Percentiles rank a stretch among this genome's conserved stretches.
phyloP scores from a whole-genome alignment of 2,113 vertebrate species.

The Tenebrosternarchus preto region DNA sequence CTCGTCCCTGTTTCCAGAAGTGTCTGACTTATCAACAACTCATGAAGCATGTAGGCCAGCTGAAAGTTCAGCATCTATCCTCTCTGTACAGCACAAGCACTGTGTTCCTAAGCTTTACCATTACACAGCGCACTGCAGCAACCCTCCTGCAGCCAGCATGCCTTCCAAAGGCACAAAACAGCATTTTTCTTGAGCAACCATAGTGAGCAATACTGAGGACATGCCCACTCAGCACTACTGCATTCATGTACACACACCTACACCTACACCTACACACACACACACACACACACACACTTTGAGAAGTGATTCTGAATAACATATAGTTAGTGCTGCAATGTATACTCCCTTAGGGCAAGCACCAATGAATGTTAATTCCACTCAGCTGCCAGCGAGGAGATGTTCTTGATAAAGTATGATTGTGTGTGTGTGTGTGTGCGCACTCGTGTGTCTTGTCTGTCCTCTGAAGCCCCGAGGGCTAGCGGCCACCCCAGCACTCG shows the following conservation, averaged over 20 bases:
- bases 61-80: not conserved
- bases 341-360: constrained; percentile 41
- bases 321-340: constrained; percentile 16
- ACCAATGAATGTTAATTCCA: constrained; percentile 43
- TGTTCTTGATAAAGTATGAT: constrained; percentile 31
- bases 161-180: not conserved
- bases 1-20: not conserved
- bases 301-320: constrained; percentile 25
- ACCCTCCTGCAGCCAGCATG: not conserved
- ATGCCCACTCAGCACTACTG: constrained; percentile 32
- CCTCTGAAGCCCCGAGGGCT: constrained; percentile 23
- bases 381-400: constrained; percentile 32
- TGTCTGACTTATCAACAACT: not conserved
- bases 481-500: constrained; percentile 27
- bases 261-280: too few species aligned
- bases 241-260: constrained; percentile 24
- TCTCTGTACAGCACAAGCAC: not conserved
- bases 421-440: constrained; percentile 12
- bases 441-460: not conserved
- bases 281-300: not conserved
- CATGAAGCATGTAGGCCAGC: not conserved
- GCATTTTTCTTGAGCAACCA: not conserved
- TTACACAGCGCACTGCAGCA: not conserved
- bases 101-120: not conserved
- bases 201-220: constrained; percentile 15